phyloP scores from a whole-genome alignment of 2,888 invertebrate species.

The Escarpia spicata region DNA sequence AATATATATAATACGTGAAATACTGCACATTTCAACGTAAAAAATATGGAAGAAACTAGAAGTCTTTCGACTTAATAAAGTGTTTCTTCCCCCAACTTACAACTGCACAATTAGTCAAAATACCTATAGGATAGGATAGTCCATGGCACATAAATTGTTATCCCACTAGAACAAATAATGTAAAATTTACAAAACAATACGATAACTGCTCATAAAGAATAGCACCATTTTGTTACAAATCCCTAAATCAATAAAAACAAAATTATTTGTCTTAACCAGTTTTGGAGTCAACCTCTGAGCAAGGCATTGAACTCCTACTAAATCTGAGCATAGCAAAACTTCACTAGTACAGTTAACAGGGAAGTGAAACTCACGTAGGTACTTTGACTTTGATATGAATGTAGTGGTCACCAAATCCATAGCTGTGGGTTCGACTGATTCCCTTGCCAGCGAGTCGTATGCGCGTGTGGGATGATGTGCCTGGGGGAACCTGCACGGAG shows the following conservation, averaged over 20 bases:
- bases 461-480: constrained; percentile 91
- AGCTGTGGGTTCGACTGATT: constrained; percentile 87
- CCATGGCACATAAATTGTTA: too few relatives aligned
- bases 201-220: constrained; percentile 21
- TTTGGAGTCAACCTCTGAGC: too few relatives aligned
- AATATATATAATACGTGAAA: too few relatives aligned
- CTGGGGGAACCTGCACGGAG: constrained; percentile 78
- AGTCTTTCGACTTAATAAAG: too few relatives aligned
- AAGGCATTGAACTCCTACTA: neutral
- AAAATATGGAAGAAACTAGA: too few relatives aligned
- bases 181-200: too few relatives aligned
- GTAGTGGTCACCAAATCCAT: constrained; percentile 96
- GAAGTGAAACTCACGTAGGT: constrained; percentile 36
- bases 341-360: neutral
- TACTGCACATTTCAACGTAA: too few relatives aligned
- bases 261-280: too few relatives aligned
- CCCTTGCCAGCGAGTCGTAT: constrained; percentile 90
- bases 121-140: too few relatives aligned
- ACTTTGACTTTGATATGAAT: constrained; percentile 76
- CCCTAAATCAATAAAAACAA: neutral
- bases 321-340: neutral
- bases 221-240: neutral
- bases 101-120: too few relatives aligned
- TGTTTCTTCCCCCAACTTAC: too few relatives aligned
- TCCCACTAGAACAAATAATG: too few relatives aligned